Evolutionary conservation across 2,113 vertebrate genomes (phyloP).

Genomic region (Brienomyrus longianalis): DNA sequence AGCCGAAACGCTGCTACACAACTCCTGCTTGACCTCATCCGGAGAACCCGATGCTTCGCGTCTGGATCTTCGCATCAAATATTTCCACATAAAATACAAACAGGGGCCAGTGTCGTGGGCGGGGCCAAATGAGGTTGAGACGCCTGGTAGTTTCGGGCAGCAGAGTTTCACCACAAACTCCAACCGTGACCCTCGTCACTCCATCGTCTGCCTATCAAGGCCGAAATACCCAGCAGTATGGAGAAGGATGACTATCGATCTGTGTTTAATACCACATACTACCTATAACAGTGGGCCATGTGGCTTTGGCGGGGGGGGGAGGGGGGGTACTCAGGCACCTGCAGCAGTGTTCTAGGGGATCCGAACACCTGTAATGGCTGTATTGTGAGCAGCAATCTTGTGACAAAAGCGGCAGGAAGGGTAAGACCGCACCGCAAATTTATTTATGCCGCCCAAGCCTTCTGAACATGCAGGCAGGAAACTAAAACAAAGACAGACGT

Average conservation of each 20-base stretch:
- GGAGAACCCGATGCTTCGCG: not conserved
- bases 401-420: not conserved
- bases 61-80: not conserved
- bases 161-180: not conserved
- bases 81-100: not conserved
- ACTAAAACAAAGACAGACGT: not conserved
- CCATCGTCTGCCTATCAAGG: not conserved
- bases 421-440: not conserved
- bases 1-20: not conserved
- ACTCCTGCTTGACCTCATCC: not conserved
- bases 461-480: not conserved
- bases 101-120: not conserved
- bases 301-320: not conserved
- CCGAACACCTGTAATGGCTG: not conserved
- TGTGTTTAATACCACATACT: not conserved
- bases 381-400: not conserved
- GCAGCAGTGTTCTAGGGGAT: not conserved
- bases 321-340: not conserved
- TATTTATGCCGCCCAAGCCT: not conserved
- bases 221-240: not conserved
- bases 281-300: not conserved
- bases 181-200: not conserved
- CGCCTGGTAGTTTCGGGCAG: not conserved
- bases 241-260: not conserved
- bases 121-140: not conserved